Evolutionary conservation across 2,888 invertebrate species (phyloP).

Genomic region (Ophion obscuratus): DNA sequence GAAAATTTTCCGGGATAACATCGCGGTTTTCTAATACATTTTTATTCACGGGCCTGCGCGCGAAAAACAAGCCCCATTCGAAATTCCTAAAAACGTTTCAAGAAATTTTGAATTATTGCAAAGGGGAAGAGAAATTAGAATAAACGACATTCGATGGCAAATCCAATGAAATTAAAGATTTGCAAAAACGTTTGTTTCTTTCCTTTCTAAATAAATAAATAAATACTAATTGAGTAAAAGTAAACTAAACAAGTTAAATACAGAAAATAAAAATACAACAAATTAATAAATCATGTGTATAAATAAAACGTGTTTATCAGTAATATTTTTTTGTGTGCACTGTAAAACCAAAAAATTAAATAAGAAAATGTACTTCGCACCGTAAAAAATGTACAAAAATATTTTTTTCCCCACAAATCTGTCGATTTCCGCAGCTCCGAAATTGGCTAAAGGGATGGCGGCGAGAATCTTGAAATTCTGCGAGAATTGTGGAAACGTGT

Average conservation of each 20-base stretch:
- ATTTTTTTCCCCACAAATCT: neutral
- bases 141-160: no score
- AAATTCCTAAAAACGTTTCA: neutral
- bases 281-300: no score
- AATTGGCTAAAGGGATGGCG: neutral
- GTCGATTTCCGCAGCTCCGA: neutral
- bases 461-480: neutral
- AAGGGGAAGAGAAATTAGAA: neutral
- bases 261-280: neutral
- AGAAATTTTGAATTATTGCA: neutral
- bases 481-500: neutral
- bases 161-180: neutral
- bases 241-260: neutral
- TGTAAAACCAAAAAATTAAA: neutral
- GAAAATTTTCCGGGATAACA: neutral
- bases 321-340: neutral
- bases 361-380: neutral
- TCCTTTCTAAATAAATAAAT: neutral
- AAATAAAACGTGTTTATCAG: no score
- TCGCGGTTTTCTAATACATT: no score
- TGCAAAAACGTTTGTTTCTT: neutral
- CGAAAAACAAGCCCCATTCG: neutral
- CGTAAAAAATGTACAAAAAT: neutral
- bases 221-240: neutral
- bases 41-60: neutral